Evolutionary conservation across 53 echinoderm and acorn worm species (phyloP), one percentile per base, ranked within the genome.

Genomic region (Arbacia lixula): DNA sequence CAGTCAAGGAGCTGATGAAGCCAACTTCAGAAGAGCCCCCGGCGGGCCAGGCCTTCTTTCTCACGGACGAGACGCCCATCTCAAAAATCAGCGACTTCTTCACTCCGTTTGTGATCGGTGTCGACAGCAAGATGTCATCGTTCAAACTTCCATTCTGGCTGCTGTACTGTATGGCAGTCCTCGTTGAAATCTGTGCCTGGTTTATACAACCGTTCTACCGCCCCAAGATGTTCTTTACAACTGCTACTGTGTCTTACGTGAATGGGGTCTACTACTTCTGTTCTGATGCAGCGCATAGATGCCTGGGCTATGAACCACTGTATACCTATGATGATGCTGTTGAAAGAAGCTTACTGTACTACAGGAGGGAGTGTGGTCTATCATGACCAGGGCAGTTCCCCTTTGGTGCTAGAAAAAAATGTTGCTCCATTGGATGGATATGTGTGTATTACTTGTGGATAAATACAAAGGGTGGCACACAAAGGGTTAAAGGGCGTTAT

Each of bases 61-160:
- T 93, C 4, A 87, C 84, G 2, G 93, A 93, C 22, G 87, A 93
- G 14, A 93, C 93, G 2, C 93, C 93, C 1, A 24, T 84, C 12
- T 9, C 32, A 12, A 87, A 84, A 24, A 27, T 90, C 34, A 75
- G 84, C 19, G 83, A 39, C 31, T 77, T 90, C 24, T 55, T 89
- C 5, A 55, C 32, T n/a, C 90, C 90, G 22, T 90, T 83, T 27
- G 60, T 78, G 10, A 72, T 76, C 28, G 56, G 58, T 2, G 26
- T 89, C 12, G 85, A 84, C 14, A 55, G 34, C 11, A 73, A 81
- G 32, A 85, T 85, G 32, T 60, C 73, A 0, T 50, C 46, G 20
- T 60, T 76, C 27, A 68, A 71, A 14, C 63, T 84, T 39, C 87
- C 93, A 49, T 93, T 67, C 58, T 87, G 90, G 77, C 33, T 90